Evolutionary conservation across 2,888 invertebrate species (phyloP).

Genomic region (Hanleya hanleyi): DNA sequence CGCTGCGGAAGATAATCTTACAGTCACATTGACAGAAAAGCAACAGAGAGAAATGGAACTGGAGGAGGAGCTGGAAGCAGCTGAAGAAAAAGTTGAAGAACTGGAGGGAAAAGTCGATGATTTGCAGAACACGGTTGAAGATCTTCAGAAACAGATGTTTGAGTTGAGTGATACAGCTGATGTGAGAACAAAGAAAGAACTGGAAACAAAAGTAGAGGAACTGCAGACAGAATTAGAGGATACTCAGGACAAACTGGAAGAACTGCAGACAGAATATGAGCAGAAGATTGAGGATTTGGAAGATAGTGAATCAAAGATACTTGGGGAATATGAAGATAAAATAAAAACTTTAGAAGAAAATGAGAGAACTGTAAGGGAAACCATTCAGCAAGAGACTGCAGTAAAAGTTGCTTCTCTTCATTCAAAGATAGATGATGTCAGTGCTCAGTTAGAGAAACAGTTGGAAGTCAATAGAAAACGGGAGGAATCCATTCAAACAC

Average conservation of each 20-base stretch:
- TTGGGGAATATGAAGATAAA: slow-evolving; percentile 14
- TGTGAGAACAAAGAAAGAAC: slow-evolving; percentile 26
- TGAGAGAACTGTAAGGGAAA: not conserved
- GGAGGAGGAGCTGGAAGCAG: slow-evolving; percentile 43
- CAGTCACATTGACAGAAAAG: slow-evolving; percentile 43
- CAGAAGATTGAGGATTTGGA: slow-evolving; percentile 36
- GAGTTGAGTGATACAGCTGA: slow-evolving; percentile 42
- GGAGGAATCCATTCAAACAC: not conserved
- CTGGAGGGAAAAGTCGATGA: slow-evolving; percentile 36
- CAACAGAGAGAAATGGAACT: slow-evolving; percentile 44
- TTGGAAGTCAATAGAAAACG: not conserved
- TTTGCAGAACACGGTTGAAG: slow-evolving; percentile 40
- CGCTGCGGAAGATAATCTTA: slow-evolving; percentile 44
- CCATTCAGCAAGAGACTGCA: not conserved
- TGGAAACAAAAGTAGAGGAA: not conserved
- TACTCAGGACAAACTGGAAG: slow-evolving; percentile 52
- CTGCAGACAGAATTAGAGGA: slow-evolving; percentile 6
- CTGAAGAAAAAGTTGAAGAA: slow-evolving; percentile 37
- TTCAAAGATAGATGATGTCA: not conserved
- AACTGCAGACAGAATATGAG: slow-evolving; percentile 56
- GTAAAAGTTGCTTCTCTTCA: not conserved
- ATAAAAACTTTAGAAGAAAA: not conserved
- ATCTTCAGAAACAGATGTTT: slow-evolving; percentile 41
- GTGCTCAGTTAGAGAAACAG: not conserved
- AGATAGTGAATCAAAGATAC: slow-evolving; percentile 29